Conservation (phyloP, 2,797 vertebrate species). For the Coendou prehensilis region DNA sequence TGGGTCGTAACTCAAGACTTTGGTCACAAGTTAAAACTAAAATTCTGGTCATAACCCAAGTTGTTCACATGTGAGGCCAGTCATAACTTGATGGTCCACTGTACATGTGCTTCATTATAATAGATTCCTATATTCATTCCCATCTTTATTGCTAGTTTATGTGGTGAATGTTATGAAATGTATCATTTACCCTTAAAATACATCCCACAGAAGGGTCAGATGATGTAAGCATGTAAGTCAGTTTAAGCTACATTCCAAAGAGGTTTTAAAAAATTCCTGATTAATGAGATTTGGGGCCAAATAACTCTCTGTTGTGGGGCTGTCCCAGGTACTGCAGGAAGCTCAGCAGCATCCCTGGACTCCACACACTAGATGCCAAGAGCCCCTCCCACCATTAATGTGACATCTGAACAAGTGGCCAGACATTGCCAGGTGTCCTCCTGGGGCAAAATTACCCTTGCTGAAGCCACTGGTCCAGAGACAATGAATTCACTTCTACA, state of each 20-base stretch:
- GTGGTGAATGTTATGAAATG: background rate
- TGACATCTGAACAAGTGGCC: background rate
- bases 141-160: background rate
- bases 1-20: no score
- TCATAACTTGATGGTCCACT: no score
- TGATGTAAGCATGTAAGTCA: background rate
- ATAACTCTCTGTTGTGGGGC: background rate
- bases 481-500: background rate
- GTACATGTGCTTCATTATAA: background rate
- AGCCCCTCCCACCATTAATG: background rate
- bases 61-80: background rate
- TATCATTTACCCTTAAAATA: constrained; percentile 54
- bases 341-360: background rate
- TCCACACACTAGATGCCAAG: background rate
- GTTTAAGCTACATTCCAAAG: background rate
- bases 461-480: background rate
- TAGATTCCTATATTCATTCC: background rate
- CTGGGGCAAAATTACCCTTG: background rate
- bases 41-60: no score
- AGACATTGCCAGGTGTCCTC: no score
- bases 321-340: background rate
- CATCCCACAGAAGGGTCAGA: background rate
- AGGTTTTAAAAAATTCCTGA: background rate
- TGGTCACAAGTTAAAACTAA: background rate
- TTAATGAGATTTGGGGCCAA: background rate